Conservation (phyloP, 2,113 vertebrate genomes). For the Egretta garzetta region DNA sequence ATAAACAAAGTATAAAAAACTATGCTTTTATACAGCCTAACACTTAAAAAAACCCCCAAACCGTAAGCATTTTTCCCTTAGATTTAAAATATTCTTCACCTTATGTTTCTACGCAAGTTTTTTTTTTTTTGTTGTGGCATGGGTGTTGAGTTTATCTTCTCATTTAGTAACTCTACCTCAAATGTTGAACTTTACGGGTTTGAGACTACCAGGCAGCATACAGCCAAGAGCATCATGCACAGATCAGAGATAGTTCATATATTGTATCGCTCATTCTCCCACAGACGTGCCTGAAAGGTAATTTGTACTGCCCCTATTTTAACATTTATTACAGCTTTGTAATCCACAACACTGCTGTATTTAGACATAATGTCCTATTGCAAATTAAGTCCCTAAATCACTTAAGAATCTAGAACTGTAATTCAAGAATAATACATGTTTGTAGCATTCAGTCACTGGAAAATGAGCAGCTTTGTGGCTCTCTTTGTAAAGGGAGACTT, state of each 20-base stretch:
- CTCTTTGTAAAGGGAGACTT: not conserved
- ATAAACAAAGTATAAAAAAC: not conserved
- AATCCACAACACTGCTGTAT: rapidly evolving
- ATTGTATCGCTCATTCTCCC: not conserved
- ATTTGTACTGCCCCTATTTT: not conserved
- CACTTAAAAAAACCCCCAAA: not conserved
- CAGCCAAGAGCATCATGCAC: not conserved
- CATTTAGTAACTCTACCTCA: not conserved
- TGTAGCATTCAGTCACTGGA: not conserved
- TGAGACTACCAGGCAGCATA: not conserved
- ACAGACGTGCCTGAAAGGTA: not conserved
- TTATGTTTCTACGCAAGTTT: not conserved
- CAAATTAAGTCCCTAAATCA: not conserved
- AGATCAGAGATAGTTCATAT: not conserved
- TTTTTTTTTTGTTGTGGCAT: not conserved
- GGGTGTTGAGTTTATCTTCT: not conserved
- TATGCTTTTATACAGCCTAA: not conserved
- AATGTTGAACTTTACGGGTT: not conserved
- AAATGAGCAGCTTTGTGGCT: not conserved
- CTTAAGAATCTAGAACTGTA: not conserved
- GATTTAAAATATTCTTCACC: not conserved
- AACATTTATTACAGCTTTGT: not conserved
- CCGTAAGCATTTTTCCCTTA: not conserved
- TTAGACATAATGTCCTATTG: not conserved
- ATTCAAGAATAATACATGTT: not conserved